These are phyloP conservation scores for Arge pagana DNA, from an alignment of 2,888 invertebrate genomes.

Conservation along the genomic window DNA sequence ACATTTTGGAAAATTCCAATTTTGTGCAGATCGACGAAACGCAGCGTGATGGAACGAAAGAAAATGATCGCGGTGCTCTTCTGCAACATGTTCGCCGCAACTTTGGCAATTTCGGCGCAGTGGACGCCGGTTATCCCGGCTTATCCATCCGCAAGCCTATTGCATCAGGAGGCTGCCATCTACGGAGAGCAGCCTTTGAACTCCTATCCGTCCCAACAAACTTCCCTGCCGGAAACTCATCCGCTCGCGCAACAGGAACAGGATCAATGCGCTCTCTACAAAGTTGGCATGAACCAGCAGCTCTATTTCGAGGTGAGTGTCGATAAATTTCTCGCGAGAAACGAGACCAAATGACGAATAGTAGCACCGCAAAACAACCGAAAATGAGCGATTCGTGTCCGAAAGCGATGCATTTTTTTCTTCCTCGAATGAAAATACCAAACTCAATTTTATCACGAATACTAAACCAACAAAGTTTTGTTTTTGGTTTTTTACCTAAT, in stretches of 20 bases:
- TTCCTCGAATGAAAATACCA: too few relatives aligned
- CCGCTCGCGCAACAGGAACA: slow-evolving; percentile 43
- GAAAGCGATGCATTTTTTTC: not conserved
- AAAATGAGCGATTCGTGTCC: not conserved
- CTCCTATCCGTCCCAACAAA: slow-evolving; percentile 35
- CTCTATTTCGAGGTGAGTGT: slow-evolving; percentile 60
- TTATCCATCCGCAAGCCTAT: slow-evolving; percentile 36
- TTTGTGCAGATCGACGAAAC: too few relatives aligned
- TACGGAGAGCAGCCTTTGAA: slow-evolving; percentile 34
- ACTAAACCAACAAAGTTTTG: too few relatives aligned
- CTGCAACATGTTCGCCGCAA: slow-evolving; percentile 28
- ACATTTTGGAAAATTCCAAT: too few relatives aligned
- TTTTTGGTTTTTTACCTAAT: too few relatives aligned
- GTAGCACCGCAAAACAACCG: too few relatives aligned
- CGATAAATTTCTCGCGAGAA: too few relatives aligned
- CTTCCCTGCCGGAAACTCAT: slow-evolving; percentile 34
- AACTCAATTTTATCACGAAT: too few relatives aligned
- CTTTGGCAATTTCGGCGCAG: slow-evolving; percentile 39
- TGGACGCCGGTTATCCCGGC: slow-evolving; percentile 46
- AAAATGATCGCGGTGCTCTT: slow-evolving; percentile 31
- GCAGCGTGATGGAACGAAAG: slow-evolving; percentile 7
- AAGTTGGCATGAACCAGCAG: slow-evolving; percentile 71
- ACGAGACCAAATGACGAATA: not conserved
- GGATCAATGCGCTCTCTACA: slow-evolving; percentile 71
- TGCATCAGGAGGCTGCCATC: slow-evolving; percentile 41